Conservation (phyloP, 2,888 invertebrate genomes). For the Hemithea aestivaria region DNA sequence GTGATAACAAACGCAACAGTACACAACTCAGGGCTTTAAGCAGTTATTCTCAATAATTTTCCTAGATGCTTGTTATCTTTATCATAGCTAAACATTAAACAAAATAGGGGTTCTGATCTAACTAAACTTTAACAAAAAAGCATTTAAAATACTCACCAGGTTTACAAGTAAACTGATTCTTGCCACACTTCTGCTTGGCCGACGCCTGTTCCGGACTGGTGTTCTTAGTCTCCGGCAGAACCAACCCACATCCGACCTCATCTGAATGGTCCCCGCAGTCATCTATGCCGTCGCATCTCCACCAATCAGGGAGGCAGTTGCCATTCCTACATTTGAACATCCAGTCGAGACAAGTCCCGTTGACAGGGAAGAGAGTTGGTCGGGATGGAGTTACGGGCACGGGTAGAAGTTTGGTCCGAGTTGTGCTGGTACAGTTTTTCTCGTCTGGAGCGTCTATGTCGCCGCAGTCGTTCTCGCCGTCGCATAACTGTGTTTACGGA, state of each 20-base stretch:
- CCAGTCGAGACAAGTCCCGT: slow-evolving; percentile 83
- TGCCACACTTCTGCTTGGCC: slow-evolving; percentile 48
- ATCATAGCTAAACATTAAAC: too few relatives aligned
- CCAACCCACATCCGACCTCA: slow-evolving; percentile 80
- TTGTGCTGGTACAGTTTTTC: slow-evolving; percentile 77
- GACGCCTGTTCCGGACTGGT: slow-evolving; percentile 39
- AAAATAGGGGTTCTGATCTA: too few relatives aligned
- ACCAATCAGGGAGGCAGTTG: slow-evolving; percentile 87
- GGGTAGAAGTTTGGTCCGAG: slow-evolving; percentile 28
- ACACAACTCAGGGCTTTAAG: too few relatives aligned
- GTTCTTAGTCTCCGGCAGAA: slow-evolving; percentile 39
- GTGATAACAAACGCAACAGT: too few relatives aligned
- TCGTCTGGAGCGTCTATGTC: slow-evolving; percentile 85
- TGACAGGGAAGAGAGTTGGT: slow-evolving; percentile 49
- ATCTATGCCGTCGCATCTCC: slow-evolving; percentile 87
- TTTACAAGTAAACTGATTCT: slow-evolving; percentile 67
- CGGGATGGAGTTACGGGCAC: slow-evolving; percentile 51
- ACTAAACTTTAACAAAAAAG: too few relatives aligned
- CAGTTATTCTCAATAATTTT: too few relatives aligned
- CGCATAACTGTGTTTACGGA: slow-evolving; percentile 76
- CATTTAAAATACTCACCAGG: slow-evolving; percentile 53
- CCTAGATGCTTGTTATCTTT: too few relatives aligned
- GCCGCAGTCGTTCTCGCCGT: slow-evolving; percentile 84
- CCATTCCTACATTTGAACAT: slow-evolving; percentile 87
- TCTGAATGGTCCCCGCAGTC: slow-evolving; percentile 89